Evolutionary conservation across 1,140 invertebrate genomes (phyloP), one percentile per base, ranked within the genome.

Genomic region (Stegodyphus mimosarum): DNA sequence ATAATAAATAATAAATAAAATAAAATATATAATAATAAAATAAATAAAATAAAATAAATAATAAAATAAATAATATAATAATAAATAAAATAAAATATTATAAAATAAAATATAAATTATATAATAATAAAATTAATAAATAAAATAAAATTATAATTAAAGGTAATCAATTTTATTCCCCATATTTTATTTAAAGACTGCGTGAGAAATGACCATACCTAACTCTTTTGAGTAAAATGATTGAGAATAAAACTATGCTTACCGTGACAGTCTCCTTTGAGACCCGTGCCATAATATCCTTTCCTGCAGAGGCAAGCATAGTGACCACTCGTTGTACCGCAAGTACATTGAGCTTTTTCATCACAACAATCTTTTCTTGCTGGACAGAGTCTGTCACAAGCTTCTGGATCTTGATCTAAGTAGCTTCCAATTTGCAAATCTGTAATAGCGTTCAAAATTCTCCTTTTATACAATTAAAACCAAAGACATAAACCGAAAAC

Each of bases 231-330:
- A 33, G 6, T 69, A 69, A 1, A 7, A 33, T 6, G 17, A 70
- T 0, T 70, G 60, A 5, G n/a, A 67, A 17, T 5, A 67, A 17
- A 67, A 18, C 2, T 9, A 7, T 72, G 9, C 91, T 91, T 91
- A 94, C 93, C 91, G 80, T 91, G 90, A 88, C 94, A 95, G 49
- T 92, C 92, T 53, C 92, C 92, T 87, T 88, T 89, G 0, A 94
- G 88, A 6, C 94, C 94, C 48, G 92, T 92, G 50, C 94, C 94
- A 89, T 93, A 94, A 87, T 92, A 94, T 17, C 94, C 94, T 6
- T 91, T 89, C 33, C 91, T 91, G 88, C 94, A 95, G 7, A 94
- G 89, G 87, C 94, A 95, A 33, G 93, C 91, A 89, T 94, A 95
- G 84, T 93, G 93, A 5, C 94, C 94, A 5, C 93, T 94, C 48